Percentiles rank a stretch among this genome's conserved stretches.
phyloP scores from a whole-genome alignment of 2,113 vertebrate species.

The Anas platyrhynchos region DNA sequence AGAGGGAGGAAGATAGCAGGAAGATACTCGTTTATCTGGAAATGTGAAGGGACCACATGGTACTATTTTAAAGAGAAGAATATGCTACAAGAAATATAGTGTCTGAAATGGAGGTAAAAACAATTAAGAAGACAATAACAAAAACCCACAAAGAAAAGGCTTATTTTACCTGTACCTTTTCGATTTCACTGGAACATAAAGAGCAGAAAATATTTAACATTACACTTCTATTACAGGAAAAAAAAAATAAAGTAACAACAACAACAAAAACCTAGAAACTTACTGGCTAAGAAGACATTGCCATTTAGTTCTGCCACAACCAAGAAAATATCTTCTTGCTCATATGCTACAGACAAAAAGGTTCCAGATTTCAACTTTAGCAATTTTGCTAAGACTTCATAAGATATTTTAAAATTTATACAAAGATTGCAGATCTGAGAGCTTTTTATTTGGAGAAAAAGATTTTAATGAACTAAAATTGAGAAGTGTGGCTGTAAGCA shows the following conservation, averaged over 20 bases:
- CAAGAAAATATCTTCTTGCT: background rate
- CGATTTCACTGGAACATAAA: background rate
- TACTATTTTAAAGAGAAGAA: background rate
- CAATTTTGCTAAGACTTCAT: background rate
- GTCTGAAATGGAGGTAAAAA: background rate
- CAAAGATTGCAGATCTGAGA: constrained; percentile 10
- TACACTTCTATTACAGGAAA: background rate
- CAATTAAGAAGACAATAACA: background rate
- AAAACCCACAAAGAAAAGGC: background rate
- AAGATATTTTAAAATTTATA: constrained; percentile 6
- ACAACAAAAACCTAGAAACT: background rate
- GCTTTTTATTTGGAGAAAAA: background rate
- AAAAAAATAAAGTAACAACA: background rate
- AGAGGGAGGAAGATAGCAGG: background rate
- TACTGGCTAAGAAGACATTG: background rate
- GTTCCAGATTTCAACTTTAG: background rate
- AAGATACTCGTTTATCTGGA: background rate
- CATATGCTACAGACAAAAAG: background rate
- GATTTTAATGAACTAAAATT: background rate
- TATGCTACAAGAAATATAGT: background rate
- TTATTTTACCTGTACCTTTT: background rate
- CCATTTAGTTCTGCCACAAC: constrained; percentile 4
- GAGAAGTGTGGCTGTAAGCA: background rate
- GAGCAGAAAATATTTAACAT: background rate
- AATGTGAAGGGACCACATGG: background rate